These are phyloP conservation scores for Anthonomus grandis DNA, from an alignment of 1,140 invertebrate species.

Conservation along the genomic window DNA sequence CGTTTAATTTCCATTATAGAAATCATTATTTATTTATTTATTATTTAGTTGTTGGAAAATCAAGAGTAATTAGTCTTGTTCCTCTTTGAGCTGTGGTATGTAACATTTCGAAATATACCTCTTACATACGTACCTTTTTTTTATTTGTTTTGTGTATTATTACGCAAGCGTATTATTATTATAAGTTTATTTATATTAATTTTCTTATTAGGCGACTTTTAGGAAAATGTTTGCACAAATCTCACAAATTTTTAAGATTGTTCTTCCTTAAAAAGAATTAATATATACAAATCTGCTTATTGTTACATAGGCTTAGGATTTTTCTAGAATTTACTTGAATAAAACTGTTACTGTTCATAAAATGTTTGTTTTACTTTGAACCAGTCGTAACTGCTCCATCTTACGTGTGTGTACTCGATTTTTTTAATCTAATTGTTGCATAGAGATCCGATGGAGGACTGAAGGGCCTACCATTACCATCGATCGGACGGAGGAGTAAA, in stretches of 20 bases:
- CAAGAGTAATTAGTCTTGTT: too few species aligned
- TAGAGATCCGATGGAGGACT: too few species aligned
- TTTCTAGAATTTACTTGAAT: conserved; percentile 13
- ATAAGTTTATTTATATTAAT: too few species aligned
- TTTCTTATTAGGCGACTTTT: background rate
- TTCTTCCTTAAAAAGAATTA: conserved; percentile 1
- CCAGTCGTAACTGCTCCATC: background rate
- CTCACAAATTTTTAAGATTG: background rate
- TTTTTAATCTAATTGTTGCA: too few species aligned
- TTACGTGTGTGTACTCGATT: background rate
- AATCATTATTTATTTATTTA: too few species aligned
- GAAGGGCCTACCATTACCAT: too few species aligned
- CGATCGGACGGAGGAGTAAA: too few species aligned
- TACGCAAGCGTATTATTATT: too few species aligned
- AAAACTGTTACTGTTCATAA: conserved; percentile 14
- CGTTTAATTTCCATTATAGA: too few species aligned
- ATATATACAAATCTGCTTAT: background rate
- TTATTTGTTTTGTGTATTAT: background rate
- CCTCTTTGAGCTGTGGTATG: too few species aligned
- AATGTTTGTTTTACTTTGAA: background rate
- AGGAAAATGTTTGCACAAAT: conserved; percentile 1
- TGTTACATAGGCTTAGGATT: conserved; percentile 7
- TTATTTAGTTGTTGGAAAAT: too few species aligned
- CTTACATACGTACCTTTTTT: background rate
- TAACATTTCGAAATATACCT: background rate